Conservation (phyloP, 2,888 invertebrate genomes). For the Germaria angustata region DNA sequence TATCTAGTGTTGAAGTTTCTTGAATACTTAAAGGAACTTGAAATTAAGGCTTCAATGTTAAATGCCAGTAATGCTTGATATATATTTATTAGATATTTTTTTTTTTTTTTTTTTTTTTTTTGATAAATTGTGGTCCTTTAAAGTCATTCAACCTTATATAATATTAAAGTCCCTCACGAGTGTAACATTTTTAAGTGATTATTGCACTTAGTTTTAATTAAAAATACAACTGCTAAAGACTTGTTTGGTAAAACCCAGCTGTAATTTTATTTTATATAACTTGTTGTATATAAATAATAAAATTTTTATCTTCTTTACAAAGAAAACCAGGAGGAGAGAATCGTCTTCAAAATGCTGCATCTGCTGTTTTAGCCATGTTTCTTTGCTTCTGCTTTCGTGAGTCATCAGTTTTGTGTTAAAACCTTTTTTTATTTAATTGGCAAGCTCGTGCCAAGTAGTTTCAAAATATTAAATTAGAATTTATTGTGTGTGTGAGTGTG, state of each 20-base stretch:
- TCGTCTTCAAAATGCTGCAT: neutral
- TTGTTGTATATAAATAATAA: neutral
- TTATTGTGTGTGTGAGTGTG: neutral
- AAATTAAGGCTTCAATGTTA: too few relatives aligned
- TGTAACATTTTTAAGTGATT: neutral
- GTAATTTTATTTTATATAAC: neutral
- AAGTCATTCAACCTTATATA: neutral
- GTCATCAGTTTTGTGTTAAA: constrained; percentile 29
- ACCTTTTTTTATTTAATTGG: constrained; percentile 11
- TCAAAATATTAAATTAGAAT: neutral
- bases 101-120: neutral
- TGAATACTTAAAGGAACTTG: too few relatives aligned
- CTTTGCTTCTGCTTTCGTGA: neutral
- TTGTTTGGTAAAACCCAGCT: constrained; percentile 7
- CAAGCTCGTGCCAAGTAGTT: constrained; percentile 56
- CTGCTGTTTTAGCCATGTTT: constrained; percentile 8
- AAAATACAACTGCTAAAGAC: neutral
- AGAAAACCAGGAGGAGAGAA: neutral
- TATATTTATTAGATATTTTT: too few relatives aligned
- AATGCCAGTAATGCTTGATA: too few relatives aligned
- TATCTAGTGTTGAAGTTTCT: too few relatives aligned
- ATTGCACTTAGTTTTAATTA: neutral
- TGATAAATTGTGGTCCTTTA: neutral
- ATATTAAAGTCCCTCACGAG: neutral
- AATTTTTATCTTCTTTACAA: neutral